Evolutionary conservation across 1,140 invertebrate genomes (phyloP), one percentile per base, ranked within the genome.

Genomic region (Coboldia fuscipes): DNA sequence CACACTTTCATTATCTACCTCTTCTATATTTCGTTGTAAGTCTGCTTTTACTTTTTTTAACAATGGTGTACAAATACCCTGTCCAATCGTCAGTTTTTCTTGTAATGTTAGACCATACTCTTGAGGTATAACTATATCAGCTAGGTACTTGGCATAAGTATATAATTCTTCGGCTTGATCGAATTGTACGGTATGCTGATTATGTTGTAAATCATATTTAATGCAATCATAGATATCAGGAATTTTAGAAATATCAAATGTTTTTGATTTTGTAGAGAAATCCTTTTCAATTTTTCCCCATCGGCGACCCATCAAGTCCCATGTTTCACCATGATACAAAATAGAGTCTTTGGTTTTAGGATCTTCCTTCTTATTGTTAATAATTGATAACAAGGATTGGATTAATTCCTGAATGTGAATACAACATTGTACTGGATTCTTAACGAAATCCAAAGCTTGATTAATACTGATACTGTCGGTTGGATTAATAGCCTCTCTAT

Each of bases 271-370:
- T 0, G 79, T 80, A 44, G 76, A 84, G 50, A 98, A 99, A 56
- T 99, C 96, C 56, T 98, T 97, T 48, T 97, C 88, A 31, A 99
- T 82, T 59, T 99, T 99, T 6, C 84, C 80, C 96, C 96, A 99
- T 24, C 96, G 68, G 19, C 94, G 64, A 12, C 89, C 85, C 79
- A 98, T 93, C 23, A 99, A 58, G 48, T 99, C 96, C 94, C 93
- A 98, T 0, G 89, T 93, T 63, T 99, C 96, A 4, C 89, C 90
- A 49, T 98, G 89, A 56, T 99, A 99, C 15, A 99, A 58, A 37
- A 83, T 73, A 3, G 80, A 75, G 51, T 90, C 84, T 69, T 80
- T 82, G 12, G 78, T 84, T 61, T 86, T 86, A 2, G 70, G 68
- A 60, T 89, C 83, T 38, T 86, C 82, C 48, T 76, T 75, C 51